Evolutionary conservation across 1,140 invertebrate genomes (phyloP), one percentile per base, ranked within the genome.

Genomic region (Chironomus striatipennis): DNA sequence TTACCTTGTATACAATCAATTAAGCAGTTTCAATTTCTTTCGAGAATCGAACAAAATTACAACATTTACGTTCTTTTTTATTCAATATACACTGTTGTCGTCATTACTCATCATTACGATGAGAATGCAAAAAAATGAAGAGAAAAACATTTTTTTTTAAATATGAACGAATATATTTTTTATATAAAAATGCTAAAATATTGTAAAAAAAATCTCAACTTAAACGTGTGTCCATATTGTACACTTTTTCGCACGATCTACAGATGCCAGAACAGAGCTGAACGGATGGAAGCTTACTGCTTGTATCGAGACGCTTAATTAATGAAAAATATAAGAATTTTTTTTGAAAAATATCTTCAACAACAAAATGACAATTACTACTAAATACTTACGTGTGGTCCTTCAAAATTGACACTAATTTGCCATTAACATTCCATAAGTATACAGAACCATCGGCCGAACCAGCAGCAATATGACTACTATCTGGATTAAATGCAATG

Each of bases 251-350:
- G 89, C 87, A 77, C 90, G 88, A 81, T 98, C 96, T 77, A 95
- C 94, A 74, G 92, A 94, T n/a, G 94, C 89, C 65, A 98, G 84
- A 74, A 88, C 88, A 72, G 88, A 90, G 20, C 91, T 93, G 79
- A 90, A 91, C 2, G 94, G 93, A 83, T 95, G 91, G 96, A 96
- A 98, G 9, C 92, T 89, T 76, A 96, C 94, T 17, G 95, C 94
- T 74, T 92, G 91, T 73, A 98, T 93, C 10, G 93, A 88, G 74
- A 90, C 86, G 81, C 94, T 96, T 87, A 74, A 79, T 80, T 85
- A 84, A 79, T 83, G 77, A 77, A 78, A 78, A 80, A 57, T 24
- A 74, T 73, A 75, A 64, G 75, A 75, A 77, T 77, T 77, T 15
- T 18, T 12, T 42, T 17, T 3, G 21, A 6, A 42, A 74, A 42